Evolutionary conservation across 1,140 invertebrate species (phyloP), one percentile per base, ranked within the genome.

Genomic region (Leptinotarsa undecemlineata): DNA sequence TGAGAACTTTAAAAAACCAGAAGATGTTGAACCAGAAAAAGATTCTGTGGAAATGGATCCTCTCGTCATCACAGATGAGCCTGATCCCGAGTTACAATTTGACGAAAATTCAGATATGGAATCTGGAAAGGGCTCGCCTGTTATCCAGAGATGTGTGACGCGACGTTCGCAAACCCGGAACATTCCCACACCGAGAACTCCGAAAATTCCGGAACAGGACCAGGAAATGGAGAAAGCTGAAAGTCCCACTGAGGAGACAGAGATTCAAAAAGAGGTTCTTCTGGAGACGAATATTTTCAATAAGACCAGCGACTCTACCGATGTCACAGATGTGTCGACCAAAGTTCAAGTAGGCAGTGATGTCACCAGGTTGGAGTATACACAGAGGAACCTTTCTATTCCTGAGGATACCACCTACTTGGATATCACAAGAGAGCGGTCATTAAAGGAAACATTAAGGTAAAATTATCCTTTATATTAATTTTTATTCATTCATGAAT

Each of bases 131-230:
- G 75, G 78, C 48, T 84, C 83, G 48, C 83, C 83, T 20, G 48
- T 81, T 11, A 71, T 82, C 14, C 72, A 51, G 5, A 78, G 84
- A 57, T 84, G 83, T 71, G 79, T 66, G 69, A 85, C 84, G 0
- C 75, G 84, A 23, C 71, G 84, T 57, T 84, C 83, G 11, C 80
- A 82, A 51, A 81, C 81, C 19, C 68, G 83, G 48, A 83, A 84
- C 63, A 81, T 84, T 14, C 83, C 84, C 2, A 84, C 83, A 19
- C 83, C 84, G 66, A 85, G 83, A 75, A 84, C 84, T 11, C 84
- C 83, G 13, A 84, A 82, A 78, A 71, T 72, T 20, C 21, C 77
- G 14, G 73, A 78, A 15, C 26, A 21, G 13, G 63, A 64, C 2
- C 63, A 26, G 20, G 63, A 64, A 26, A 19, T 60, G 11, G 74